These are phyloP conservation scores for Pemphigus obesinymphae DNA, from an alignment of 1,140 invertebrate species.

Conservation along the genomic window DNA sequence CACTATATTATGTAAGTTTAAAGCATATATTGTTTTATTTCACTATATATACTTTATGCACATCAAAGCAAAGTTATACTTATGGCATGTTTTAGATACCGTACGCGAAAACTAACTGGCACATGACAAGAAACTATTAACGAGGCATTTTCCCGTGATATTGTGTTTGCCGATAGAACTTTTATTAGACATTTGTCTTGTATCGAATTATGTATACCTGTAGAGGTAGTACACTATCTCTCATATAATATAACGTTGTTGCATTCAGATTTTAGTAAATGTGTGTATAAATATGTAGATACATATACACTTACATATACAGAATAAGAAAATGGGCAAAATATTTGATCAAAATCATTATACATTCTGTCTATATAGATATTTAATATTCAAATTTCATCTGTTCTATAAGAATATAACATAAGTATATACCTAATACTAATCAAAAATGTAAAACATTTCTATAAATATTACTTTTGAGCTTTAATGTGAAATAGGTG, in stretches of 20 bases:
- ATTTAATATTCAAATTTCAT: too few relatives aligned
- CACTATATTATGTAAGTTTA: too few relatives aligned
- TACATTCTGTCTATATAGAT: too few relatives aligned
- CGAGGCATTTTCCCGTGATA: neutral
- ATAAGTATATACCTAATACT: too few relatives aligned
- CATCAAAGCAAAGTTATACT: constrained; percentile 11
- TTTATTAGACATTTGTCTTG: neutral
- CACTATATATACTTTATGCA: neutral
- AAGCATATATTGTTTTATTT: neutral
- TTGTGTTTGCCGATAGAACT: neutral
- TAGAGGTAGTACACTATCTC: neutral
- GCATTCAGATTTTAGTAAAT: neutral
- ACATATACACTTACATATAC: too few relatives aligned
- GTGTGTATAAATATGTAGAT: too few relatives aligned
- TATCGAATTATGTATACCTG: neutral
- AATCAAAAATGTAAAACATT: too few relatives aligned
- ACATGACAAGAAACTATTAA: constrained; percentile 24
- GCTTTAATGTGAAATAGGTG: too few relatives aligned
- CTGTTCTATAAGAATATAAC: too few relatives aligned
- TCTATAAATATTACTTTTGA: too few relatives aligned
- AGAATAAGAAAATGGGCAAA: too few relatives aligned
- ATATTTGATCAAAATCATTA: too few relatives aligned
- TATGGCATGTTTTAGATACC: neutral
- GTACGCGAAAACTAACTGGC: constrained; percentile 11
- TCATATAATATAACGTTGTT: neutral